phyloP scores from a whole-genome alignment of 2,888 invertebrate species.

The Stenoptilia bipunctidactyla region DNA sequence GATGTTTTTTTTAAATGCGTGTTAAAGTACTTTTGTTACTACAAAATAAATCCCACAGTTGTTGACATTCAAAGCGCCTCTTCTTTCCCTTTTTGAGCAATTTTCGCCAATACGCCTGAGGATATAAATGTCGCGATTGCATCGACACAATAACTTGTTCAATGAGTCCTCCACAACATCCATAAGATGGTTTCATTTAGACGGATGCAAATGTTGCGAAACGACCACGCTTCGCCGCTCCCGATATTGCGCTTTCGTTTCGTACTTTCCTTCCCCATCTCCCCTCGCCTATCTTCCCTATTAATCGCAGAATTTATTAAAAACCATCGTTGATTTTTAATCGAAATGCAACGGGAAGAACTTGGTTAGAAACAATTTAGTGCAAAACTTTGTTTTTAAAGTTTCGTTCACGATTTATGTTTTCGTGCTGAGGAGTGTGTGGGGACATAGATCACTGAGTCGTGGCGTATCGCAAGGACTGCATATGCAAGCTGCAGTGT shows the following conservation, averaged over 20 bases:
- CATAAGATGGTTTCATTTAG: constrained; percentile 40
- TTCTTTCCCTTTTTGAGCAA: no score
- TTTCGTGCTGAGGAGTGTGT: constrained; percentile 32
- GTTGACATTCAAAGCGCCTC: no score
- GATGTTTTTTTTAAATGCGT: no score
- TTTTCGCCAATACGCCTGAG: no score
- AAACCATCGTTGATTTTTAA: constrained; percentile 35
- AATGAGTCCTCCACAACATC: constrained; percentile 38
- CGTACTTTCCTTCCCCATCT: constrained; percentile 14
- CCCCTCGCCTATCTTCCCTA: constrained; percentile 41
- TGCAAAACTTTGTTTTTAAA: no score
- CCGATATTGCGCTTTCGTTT: constrained; percentile 34
- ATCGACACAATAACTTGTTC: constrained; percentile 32
- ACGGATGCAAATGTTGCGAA: constrained; percentile 50
- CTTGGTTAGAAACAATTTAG: constrained; percentile 1
- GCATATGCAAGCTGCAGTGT: constrained; percentile 34
- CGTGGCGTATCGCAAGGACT: constrained; percentile 50
- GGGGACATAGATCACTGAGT: constrained; percentile 51
- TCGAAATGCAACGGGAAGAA: constrained; percentile 6
- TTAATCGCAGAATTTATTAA: constrained; percentile 56
- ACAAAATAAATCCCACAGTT: no score
- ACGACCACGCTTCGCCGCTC: constrained; percentile 36
- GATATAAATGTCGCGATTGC: constrained; percentile 7
- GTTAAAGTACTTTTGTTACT: no score
- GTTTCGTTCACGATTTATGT: constrained; percentile 21